Evolutionary conservation across 2,888 invertebrate genomes (phyloP), one percentile per base, ranked within the genome.

Genomic region (Sphaerophoria rueppellii): DNA sequence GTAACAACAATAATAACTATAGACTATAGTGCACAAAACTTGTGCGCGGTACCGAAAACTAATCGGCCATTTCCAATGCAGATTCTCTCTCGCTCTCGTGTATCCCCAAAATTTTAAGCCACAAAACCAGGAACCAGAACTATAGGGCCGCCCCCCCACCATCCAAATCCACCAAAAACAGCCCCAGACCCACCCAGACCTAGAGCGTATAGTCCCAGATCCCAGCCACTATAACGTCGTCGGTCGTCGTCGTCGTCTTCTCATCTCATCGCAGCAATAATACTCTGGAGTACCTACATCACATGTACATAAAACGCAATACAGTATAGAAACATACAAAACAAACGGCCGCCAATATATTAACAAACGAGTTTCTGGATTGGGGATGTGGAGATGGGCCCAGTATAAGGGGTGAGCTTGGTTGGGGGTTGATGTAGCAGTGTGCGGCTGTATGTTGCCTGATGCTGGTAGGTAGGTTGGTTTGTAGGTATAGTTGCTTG

Each of bases 261-360:
- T 73, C 83, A 57, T 75, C 54, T 69, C 71, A 71, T 70, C 60
- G 61, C 69, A 24, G 24, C 24, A 73, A 54, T 74, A 79, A 54
- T 74, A 79, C 70, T 74, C 74, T 61, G 63, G 76, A 65, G 61
- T 52, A 57, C 50, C 50, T 32, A 54, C 48, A 77, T 57, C 46
- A 50, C 65, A 65, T 65, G 57, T 75, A 80, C 58, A 76, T 70
- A 82, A 24, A 78, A 69, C 52, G 79, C 73, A 79, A 61, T 24
- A 24, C 24, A 24, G 24, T 24, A 24, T 61, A 69, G 69, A 70
- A 82, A 73, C 77, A 83, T 69, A 80, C 83, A 81, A 85, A 85
- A 85, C 85, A 85, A 85, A 77, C 81, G 81, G 85, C 85, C 85
- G 85, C 81, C 85, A 81, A 85, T 85, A 81, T 85, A 81, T 85